Percentiles rank a stretch among this genome's conserved stretches.
These are phyloP conservation scores for Serrognathus titanus DNA, from an alignment of 2,888 invertebrate genomes.

Conservation along the genomic window DNA sequence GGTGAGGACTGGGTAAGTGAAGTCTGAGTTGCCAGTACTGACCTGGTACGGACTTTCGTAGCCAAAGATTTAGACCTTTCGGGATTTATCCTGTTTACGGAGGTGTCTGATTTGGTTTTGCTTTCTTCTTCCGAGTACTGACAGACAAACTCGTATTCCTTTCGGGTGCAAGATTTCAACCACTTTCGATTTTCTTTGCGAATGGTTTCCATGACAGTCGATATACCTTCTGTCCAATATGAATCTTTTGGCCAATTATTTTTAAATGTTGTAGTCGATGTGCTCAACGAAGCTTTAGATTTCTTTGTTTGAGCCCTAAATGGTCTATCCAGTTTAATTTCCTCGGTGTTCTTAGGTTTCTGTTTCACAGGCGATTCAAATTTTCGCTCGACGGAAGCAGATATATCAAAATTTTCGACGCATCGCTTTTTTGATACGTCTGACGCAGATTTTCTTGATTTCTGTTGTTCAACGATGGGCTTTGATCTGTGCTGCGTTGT, in stretches of 20 bases:
- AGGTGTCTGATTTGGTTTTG: constrained; percentile 2
- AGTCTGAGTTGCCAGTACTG: not conserved
- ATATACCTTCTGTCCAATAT: no score
- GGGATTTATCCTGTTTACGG: not conserved
- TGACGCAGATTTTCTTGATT: constrained; percentile 4
- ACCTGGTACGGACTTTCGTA: not conserved
- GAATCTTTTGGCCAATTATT: no score
- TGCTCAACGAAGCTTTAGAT: no score
- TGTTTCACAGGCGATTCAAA: no score
- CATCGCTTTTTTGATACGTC: constrained; percentile 6
- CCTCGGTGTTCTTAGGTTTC: not conserved
- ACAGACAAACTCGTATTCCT: not conserved
- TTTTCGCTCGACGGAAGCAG: constrained; percentile 4
- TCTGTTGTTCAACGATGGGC: not conserved
- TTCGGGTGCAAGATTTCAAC: constrained; percentile 11
- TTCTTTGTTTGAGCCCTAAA: no score
- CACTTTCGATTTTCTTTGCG: constrained; percentile 8
- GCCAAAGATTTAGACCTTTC: constrained; percentile 8
- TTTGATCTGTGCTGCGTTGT: not conserved
- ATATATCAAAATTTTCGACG: constrained; percentile 3
- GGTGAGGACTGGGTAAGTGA: not conserved
- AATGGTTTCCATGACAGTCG: not conserved
- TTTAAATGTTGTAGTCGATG: no score
- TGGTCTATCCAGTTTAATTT: not conserved
- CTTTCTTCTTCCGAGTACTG: not conserved